Evolutionary conservation across 2,888 invertebrate species (phyloP), one percentile per base, ranked within the genome.

Genomic region (Phalangium opilio): DNA sequence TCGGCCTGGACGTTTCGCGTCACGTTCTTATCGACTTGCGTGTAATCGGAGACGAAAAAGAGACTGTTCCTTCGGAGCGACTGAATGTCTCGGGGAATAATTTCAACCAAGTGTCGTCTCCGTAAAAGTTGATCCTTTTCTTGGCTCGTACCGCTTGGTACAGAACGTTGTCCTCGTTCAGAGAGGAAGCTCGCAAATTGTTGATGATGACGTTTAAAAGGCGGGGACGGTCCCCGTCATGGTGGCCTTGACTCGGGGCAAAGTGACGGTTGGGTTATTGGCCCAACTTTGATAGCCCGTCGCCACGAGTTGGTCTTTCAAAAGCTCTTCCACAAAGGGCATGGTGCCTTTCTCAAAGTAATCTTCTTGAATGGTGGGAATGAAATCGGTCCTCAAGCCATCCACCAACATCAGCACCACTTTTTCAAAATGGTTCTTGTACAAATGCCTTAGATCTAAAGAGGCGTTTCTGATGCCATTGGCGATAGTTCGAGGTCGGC

Each of bases 1-100:
- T 83, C 76, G 21, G 65, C 61, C 50, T 73, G 65, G 20, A 90
- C 64, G 69, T 89, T 80, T 44, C 82, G 72, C 0, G 89, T 90
- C 3, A 91, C 87, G 70, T 90, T 91, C 56, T 75, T 67, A 66
- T 93, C 91, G 39, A 87, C 87, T 75, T 90, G 83, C 42, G 78
- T 81, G 66, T 81, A 93, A 70, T 95, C 96, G 32, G 81, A 81
- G 11, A 96, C 95, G 67, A 91, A 69, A 98, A 96, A 0, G 95
- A 95, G 11, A 79, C 77, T 35, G 85, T 86, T 3, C 83, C 84
- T 50, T 84, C 82, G 50, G 70, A 70, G 48, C 89, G 75, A 0
- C 72, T 61, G 70, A 91, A 90, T 14, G 39, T 21, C 20, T 76
- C 68, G 0, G 93, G 89, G 70, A 90, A 95, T 47, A 98, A 70